phyloP scores from a whole-genome alignment of 2,797 vertebrate species.

The Rhinophrynus dorsalis region DNA sequence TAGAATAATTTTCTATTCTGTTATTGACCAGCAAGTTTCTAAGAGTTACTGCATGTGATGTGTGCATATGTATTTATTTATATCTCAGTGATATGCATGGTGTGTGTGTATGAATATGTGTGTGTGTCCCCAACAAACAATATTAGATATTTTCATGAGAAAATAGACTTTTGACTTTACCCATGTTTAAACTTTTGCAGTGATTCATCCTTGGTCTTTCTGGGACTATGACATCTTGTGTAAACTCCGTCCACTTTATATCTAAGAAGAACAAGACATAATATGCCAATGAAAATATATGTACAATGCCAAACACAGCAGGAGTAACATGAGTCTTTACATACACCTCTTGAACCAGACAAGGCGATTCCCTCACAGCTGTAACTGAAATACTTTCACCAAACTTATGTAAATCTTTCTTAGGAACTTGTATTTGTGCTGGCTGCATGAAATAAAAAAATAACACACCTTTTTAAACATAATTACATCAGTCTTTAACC shows the following conservation, averaged over 20 bases:
- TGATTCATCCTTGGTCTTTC: slow-evolving; percentile 64
- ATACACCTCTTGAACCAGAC: slow-evolving; percentile 42
- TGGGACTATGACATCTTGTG: slow-evolving; percentile 68
- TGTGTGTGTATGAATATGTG: too few species aligned
- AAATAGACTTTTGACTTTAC: slow-evolving; percentile 64
- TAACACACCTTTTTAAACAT: background rate
- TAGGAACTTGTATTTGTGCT: slow-evolving; percentile 20
- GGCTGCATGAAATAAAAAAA: slow-evolving; percentile 14
- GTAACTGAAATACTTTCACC: slow-evolving; percentile 37
- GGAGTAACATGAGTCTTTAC: slow-evolving; percentile 36
- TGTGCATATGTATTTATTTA: too few species aligned
- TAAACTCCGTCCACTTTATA: slow-evolving; percentile 75
- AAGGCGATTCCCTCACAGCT: slow-evolving; percentile 28
- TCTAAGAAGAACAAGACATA: slow-evolving; percentile 63
- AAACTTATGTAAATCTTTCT: slow-evolving; percentile 36
- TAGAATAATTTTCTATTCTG: too few species aligned
- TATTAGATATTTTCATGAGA: too few species aligned
- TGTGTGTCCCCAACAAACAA: too few species aligned
- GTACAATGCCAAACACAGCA: slow-evolving; percentile 38
- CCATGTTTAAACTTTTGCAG: slow-evolving; percentile 66
- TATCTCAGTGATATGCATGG: too few species aligned
- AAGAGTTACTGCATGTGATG: too few species aligned
- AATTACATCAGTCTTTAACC: background rate
- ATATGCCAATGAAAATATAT: slow-evolving; percentile 44
- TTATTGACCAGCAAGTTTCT: too few species aligned